Evolutionary conservation across 2,888 invertebrate genomes (phyloP).

Genomic region (Lasioglossum oenotherae): DNA sequence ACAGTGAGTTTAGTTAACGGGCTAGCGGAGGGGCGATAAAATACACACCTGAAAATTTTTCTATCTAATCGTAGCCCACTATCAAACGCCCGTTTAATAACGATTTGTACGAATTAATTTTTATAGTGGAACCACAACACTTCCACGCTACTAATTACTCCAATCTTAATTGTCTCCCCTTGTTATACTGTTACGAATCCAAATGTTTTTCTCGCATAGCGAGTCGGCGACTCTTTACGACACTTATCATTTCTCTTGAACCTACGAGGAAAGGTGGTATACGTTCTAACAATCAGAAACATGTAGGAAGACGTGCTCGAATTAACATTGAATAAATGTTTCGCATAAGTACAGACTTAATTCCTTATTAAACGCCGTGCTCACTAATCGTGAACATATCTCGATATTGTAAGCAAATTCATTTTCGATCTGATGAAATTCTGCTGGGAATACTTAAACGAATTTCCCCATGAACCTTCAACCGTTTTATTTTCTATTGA

Average conservation of each 20-base stretch:
- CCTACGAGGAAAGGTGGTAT: not conserved
- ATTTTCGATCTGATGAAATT: not conserved
- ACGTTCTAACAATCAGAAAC: not conserved
- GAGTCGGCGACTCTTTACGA: not conserved
- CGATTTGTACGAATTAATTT: slow-evolving; percentile 36
- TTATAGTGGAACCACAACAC: not conserved
- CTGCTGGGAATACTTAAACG: not conserved
- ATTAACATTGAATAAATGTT: not conserved
- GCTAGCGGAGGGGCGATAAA: slow-evolving; percentile 8
- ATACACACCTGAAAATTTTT: not conserved
- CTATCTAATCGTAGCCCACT: slow-evolving; percentile 5
- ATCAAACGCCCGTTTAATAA: slow-evolving; percentile 12
- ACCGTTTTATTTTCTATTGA: not conserved
- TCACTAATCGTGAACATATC: not conserved
- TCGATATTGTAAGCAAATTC: slow-evolving; percentile 33
- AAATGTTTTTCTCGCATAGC: slow-evolving; percentile 42
- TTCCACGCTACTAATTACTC: slow-evolving; percentile 27
- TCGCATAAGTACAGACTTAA: not conserved
- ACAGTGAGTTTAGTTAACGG: slow-evolving; percentile 31
- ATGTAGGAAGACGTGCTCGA: not conserved
- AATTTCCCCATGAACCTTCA: not conserved
- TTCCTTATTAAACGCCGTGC: not conserved
- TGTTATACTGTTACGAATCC: slow-evolving; percentile 33
- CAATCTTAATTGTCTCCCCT: slow-evolving; percentile 41
- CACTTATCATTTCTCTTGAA: not conserved